Percentiles rank a stretch among this genome's conserved stretches.
Conservation (phyloP, 2,797 vertebrate species). For the Argentina silus region DNA sequence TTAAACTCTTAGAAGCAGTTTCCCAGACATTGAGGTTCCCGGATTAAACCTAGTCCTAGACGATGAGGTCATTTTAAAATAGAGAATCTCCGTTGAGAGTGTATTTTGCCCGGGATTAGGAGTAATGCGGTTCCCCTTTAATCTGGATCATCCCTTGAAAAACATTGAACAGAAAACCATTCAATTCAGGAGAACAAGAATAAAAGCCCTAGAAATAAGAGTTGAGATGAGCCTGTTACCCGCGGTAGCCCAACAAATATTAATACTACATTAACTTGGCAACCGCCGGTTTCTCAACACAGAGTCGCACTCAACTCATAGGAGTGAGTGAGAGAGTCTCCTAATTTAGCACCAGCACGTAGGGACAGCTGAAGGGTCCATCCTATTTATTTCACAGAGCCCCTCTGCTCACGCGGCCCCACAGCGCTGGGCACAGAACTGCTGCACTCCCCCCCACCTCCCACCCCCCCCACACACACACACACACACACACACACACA, state of each 20-base stretch:
- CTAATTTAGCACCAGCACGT: conserved; percentile 79
- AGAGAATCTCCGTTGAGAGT: no score
- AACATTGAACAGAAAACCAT: neutral
- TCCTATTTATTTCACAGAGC: conserved; percentile 78
- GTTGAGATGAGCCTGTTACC: neutral
- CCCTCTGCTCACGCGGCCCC: conserved; percentile 40
- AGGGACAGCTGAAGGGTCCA: conserved; percentile 80
- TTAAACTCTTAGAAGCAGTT: neutral
- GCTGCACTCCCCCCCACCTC: conserved; percentile 1
- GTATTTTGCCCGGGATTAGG: no score
- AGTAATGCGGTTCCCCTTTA: no score
- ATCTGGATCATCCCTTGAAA: no score
- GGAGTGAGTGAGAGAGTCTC: conserved; percentile 58
- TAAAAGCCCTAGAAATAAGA: neutral
- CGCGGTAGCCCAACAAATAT: neutral
- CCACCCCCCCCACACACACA: neutral
- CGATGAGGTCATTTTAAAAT: no score
- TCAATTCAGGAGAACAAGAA: neutral
- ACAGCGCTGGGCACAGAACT: neutral
- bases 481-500: neutral
- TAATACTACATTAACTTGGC: neutral
- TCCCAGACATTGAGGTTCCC: no score
- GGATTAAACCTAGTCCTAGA: no score
- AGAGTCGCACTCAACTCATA: conserved; percentile 26
- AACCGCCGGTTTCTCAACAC: neutral